phyloP scores from a whole-genome alignment of 2,888 invertebrate genomes.

The Acrobasis consociella region DNA sequence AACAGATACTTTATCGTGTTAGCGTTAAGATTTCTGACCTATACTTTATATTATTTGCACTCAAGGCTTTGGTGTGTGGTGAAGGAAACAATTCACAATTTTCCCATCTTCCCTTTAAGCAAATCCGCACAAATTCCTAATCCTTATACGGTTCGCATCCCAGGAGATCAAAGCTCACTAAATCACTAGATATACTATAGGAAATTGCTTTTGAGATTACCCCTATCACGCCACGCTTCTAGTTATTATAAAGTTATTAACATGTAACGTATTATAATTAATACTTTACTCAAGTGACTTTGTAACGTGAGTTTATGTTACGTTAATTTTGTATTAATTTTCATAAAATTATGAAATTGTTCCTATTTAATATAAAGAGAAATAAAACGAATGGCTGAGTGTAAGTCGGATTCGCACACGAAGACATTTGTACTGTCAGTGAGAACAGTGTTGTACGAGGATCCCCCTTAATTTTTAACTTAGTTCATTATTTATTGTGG shows the following conservation, averaged over 20 bases:
- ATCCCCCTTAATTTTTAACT: too few species aligned
- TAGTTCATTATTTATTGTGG: too few species aligned
- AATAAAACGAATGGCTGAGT: too few species aligned
- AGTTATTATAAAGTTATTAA: conserved; percentile 17
- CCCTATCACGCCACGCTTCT: conserved; percentile 12
- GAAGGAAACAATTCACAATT: conserved; percentile 73
- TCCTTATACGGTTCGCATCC: conserved; percentile 67
- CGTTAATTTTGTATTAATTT: conserved; percentile 3
- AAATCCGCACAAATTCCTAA: conserved; percentile 74
- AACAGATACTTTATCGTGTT: background rate
- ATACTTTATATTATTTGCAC: conserved; percentile 23
- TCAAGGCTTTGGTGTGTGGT: conserved; percentile 58
- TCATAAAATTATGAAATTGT: too few species aligned
- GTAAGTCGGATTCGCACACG: too few species aligned
- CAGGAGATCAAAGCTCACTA: conserved; percentile 54
- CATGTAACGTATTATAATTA: conserved; percentile 1
- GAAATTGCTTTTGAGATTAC: conserved; percentile 24
- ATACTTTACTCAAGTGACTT: conserved; percentile 18
- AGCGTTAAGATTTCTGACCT: background rate
- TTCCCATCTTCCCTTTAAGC: conserved; percentile 68
- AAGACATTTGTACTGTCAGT: too few species aligned
- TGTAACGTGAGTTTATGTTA: background rate
- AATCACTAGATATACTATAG: conserved; percentile 47
- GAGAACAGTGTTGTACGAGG: too few species aligned
- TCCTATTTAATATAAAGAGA: too few species aligned